A percentile compares a stretch with the other conserved stretches of the same genome.
phyloP scores from a whole-genome alignment of 2,797 vertebrate genomes.

The Danio kyathit region DNA sequence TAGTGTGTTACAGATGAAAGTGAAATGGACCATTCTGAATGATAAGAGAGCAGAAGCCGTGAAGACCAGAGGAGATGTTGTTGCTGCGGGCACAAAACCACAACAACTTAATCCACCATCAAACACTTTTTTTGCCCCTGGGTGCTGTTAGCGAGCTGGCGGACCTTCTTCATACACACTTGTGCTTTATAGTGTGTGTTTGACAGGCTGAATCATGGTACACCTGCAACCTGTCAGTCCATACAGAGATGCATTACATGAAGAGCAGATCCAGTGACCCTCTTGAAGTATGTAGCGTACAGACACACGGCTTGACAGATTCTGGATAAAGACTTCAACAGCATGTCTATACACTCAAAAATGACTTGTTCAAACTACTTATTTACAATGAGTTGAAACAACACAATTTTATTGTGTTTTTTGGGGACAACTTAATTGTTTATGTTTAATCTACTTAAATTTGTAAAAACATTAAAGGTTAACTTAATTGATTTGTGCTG shows the following conservation, averaged over 20 bases:
- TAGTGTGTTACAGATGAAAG: conserved; percentile 28
- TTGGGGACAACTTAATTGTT: too few species aligned
- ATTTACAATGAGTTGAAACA: conserved; percentile 48
- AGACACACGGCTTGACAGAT: conserved; percentile 61
- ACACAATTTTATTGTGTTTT: conserved; percentile 11
- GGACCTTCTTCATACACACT: not conserved
- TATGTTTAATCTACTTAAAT: too few species aligned
- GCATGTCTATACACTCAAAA: too few species aligned
- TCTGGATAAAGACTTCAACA: conserved; percentile 62
- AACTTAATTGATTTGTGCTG: too few species aligned
- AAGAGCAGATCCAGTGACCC: conserved; percentile 20
- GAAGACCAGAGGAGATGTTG: conserved; percentile 59
- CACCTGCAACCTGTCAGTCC: conserved; percentile 20
- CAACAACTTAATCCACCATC: conserved; percentile 49
- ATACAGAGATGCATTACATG: conserved; percentile 36
- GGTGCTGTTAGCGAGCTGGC: not conserved
- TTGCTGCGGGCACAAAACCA: conserved; percentile 53
- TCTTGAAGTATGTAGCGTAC: conserved; percentile 39
- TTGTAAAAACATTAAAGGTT: too few species aligned
- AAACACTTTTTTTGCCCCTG: conserved; percentile 25
- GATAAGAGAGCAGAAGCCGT: conserved; percentile 36
- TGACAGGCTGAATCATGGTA: conserved; percentile 31
- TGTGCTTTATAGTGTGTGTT: conserved; percentile 1
- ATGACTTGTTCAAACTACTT: too few species aligned
- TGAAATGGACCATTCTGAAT: not conserved